phyloP scores from a whole-genome alignment of 2,888 invertebrate genomes.

The Xestia xanthographa region DNA sequence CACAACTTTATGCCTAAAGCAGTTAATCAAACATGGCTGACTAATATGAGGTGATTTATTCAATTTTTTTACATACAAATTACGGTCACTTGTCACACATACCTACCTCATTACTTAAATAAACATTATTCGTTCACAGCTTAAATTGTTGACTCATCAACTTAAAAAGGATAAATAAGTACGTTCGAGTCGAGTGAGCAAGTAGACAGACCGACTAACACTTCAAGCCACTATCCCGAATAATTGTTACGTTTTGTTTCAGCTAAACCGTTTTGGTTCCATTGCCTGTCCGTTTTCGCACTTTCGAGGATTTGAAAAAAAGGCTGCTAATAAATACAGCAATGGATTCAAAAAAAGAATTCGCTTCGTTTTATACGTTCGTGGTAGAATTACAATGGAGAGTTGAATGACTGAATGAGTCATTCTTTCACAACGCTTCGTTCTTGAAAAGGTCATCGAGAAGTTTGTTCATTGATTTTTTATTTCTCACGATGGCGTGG shows the following conservation, averaged over 20 bases:
- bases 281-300: slow-evolving; percentile 32
- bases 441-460: slow-evolving; percentile 84
- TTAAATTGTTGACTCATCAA: slow-evolving; percentile 77
- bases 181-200: slow-evolving; percentile 72
- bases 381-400: slow-evolving; percentile 49
- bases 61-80: slow-evolving; percentile 49
- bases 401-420: slow-evolving; percentile 87
- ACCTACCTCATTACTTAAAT: slow-evolving; percentile 70
- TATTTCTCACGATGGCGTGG: slow-evolving; percentile 65
- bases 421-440: slow-evolving; percentile 82
- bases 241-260: slow-evolving; percentile 1
- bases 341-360: slow-evolving; percentile 53
- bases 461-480: slow-evolving; percentile 75
- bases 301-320: background rate
- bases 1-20: slow-evolving; percentile 18
- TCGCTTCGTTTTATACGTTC: slow-evolving; percentile 35
- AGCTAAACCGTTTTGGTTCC: slow-evolving; percentile 24
- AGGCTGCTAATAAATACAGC: slow-evolving; percentile 68
- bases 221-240: slow-evolving; percentile 35
- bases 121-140: slow-evolving; percentile 69
- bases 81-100: slow-evolving; percentile 64
- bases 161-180: slow-evolving; percentile 83
- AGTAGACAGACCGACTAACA: slow-evolving; percentile 82
- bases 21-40: slow-evolving; percentile 38
- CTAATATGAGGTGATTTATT: slow-evolving; percentile 44